Conservation (phyloP, 2,888 invertebrate genomes). For the Habrosyne pyritoides region DNA sequence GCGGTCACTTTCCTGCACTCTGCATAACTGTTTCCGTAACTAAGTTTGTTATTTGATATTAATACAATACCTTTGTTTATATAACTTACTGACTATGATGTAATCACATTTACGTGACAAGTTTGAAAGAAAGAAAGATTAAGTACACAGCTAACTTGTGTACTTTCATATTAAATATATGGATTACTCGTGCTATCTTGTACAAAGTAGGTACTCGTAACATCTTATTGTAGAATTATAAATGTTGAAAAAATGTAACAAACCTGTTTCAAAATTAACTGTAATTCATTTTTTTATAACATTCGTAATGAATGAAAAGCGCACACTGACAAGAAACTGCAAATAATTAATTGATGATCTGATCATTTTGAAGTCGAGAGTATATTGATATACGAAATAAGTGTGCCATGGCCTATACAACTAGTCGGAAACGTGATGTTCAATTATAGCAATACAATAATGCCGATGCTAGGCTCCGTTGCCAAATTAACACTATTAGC, state of each 20-base stretch:
- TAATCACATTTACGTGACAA: no score
- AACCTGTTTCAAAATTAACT: no score
- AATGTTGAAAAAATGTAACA: no score
- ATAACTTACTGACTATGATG: no score
- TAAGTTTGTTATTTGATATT: not conserved
- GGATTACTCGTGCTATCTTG: no score
- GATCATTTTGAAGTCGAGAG: conserved; percentile 47
- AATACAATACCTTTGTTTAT: not conserved
- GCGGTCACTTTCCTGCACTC: not conserved
- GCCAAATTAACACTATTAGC: conserved; percentile 46
- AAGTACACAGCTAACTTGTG: no score
- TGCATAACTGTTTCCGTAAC: no score
- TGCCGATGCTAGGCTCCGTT: conserved; percentile 44
- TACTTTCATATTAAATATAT: no score
- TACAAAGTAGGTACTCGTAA: no score
- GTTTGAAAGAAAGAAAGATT: no score
- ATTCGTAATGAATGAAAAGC: not conserved
- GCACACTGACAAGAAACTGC: conserved; percentile 26
- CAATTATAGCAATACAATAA: conserved; percentile 64
- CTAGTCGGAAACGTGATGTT: conserved; percentile 72
- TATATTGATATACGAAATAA: conserved; percentile 65
- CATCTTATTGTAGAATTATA: no score
- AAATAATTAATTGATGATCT: conserved; percentile 21
- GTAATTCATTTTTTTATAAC: no score
- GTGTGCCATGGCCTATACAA: conserved; percentile 72